Base-by-base conservation (phyloP, 2,797 vertebrate genomes). In the Meda fulgida region DNA sequence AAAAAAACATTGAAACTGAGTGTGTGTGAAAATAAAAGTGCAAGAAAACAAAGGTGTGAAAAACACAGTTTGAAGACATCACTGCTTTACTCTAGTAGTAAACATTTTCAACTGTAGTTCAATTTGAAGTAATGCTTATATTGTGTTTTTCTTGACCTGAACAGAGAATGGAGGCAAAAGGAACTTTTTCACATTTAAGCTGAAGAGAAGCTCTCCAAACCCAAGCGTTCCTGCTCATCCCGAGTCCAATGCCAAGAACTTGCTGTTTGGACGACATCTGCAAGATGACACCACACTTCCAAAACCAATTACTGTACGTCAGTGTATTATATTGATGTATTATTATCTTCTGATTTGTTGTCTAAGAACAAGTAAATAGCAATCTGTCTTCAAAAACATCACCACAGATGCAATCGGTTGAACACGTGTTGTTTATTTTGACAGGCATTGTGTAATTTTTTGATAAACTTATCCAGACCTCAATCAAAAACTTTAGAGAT, bases 231-330 rank as follows among this genome's bases (percentile, higher is more conserved):
- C 91, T 21, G 92, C 85, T 23, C 90, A 93, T 26, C 75, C 82
- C 0, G 93, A 94, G 46, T 63, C 84, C 0, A 91, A 93, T 46
- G 13, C 91, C 85, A 97, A 94, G 91, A 88, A 89, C 0, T 84
- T 93, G 58, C 92, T 98, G 77, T 99, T 99, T 89, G 96, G 97
- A 84, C 96, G 95, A 86, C 94, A 95, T 21, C 93, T 99, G 83
- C 88, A 93, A 79, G 95, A 95, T 19, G 90, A 96, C 0, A 81
- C 92, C 83, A 93, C 89, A 0, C 95, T 98, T 51, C 97, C 98
- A 21, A 96, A 96, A 72, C 94, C 96, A 19, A 91, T 99, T 79
- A 92, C 94, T 89, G 98, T 99, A 93, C 89, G 95, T 87, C 0
- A 29, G 5, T 58, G 7, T 80, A 36, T 29, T 38, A 16, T 70